Evolutionary conservation across 2,113 vertebrate genomes (phyloP), one percentile per base, ranked within the genome.

Genomic region (Dunckerocampus dactyliophorus): DNA sequence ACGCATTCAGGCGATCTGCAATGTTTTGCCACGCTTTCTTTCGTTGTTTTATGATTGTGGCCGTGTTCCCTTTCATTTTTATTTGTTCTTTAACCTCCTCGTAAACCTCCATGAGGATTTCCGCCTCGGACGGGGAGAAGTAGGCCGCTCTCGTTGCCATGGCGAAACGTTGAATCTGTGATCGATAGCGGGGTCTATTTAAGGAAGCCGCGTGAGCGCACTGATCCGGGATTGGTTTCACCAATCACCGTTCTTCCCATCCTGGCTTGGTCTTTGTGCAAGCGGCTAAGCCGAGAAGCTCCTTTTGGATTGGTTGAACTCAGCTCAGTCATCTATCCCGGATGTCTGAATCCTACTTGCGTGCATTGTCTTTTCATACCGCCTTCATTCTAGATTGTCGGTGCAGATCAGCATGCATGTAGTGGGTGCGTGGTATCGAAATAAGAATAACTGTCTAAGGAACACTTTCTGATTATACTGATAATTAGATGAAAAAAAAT

Each of bases 1-100:
- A 49, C 47, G 47, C 47, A 49, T 49, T 49, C 17, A 49, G 47
- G 47, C 47, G 47, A n/a, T 49, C 47, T 15, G 47, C 47, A 20
- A 49, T 49, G 20, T 2, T 49, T 49, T 49, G 47, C 47, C 47
- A 49, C 17, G 47, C 47, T 16, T 49, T 19, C 47, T 49, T 20
- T n/a, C 47, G 14, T 12, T 49, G 47, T 19, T 49, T 49, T 2
- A 49, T 19, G 14, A 49, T n/a, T 6, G 47, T 20, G 17, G 47
- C 47, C 3, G 47, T 49, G 47, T 49, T 49, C 1, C 47, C 47
- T 49, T 16, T 16, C 17, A 19, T 15, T 19, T 20, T 49, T 11
- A 49, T 49, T n/a, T n/a, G 14, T 7, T 49, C 47, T 49, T 49
- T 49, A 3, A 49, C 15, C 17, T 49, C 47, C 20, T 49, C 47